Percentiles rank a stretch among this genome's conserved stretches.
Evolutionary conservation across 64 coral and sea anemone species (phyloP).

Genomic region (Montipora foliosa): DNA sequence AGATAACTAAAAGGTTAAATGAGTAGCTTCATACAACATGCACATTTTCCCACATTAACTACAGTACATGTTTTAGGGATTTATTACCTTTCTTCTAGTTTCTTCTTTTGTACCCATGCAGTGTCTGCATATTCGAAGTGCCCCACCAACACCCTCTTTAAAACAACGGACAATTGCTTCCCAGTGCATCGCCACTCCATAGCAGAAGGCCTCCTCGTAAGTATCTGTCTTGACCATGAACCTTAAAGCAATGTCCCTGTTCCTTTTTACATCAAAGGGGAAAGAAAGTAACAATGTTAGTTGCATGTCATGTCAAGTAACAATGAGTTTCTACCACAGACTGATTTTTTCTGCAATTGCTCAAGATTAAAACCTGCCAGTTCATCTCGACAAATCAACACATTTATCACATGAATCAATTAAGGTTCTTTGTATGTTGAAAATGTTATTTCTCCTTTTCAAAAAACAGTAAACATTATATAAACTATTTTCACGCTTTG

Average conservation of each 20-base stretch:
- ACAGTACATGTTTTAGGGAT: too few species aligned
- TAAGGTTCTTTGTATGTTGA: background rate
- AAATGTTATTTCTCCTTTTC: background rate
- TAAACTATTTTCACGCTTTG: background rate
- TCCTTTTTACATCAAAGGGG: background rate
- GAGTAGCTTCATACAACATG: too few species aligned
- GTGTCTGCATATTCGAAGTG: background rate
- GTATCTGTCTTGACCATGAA: conserved; percentile 21
- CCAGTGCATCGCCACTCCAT: conserved; percentile 35
- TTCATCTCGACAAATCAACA: background rate
- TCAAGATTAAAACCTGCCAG: conserved; percentile 3
- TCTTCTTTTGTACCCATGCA: conserved; percentile 46
- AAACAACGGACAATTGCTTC: conserved; percentile 52
- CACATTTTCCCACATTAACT: too few species aligned
- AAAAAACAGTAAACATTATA: background rate
- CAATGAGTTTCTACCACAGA: too few species aligned
- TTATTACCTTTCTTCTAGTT: conserved; percentile 13
- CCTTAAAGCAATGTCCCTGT: conserved; percentile 29
- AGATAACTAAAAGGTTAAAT: background rate
- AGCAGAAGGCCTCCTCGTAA: conserved; percentile 30
- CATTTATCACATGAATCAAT: background rate
- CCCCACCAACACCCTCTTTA: conserved; percentile 45
- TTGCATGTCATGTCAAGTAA: too few species aligned
- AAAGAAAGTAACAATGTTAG: background rate
- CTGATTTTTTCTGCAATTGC: background rate